Evolutionary conservation across 2,888 invertebrate species (phyloP), one percentile per base, ranked within the genome.

Genomic region (Pyrochroa serraticornis): DNA sequence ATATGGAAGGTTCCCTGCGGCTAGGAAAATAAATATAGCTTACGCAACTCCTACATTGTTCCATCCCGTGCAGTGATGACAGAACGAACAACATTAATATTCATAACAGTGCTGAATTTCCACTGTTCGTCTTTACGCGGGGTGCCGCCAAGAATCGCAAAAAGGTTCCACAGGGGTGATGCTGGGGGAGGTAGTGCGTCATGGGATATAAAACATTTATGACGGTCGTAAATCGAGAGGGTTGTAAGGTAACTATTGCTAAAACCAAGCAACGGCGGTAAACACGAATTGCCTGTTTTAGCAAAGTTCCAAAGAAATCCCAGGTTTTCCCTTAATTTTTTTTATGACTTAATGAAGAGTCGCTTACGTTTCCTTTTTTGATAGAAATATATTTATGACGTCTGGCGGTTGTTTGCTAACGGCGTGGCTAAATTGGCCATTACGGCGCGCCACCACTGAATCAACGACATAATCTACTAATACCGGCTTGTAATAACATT

Each of bases 381-480:
- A 22, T 22, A 22, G 22, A 22, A 22, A 22, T 5, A 22, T 22
- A 22, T 22, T 22, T 22, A 22, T 5, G 22, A 5, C 22, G 22
- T 22, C 22, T 22, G 22, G 22, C 5, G 5, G n/a, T n/a, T 22
- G 22, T 22, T 22, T 22, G 22, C 5, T 22, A 22, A 22, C 22
- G 22, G 22, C 22, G 22, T 22, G 22, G 32, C 70, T 60, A 70
- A 71, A 72, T 72, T 71, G 72, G 63, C 69, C 70, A 69, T 71
- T 69, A 71, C 69, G 67, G 68, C 64, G 68, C 66, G 65, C 62
- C 63, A 66, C 70, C 72, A 70, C 71, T 70, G 71, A 72, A 71
- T 71, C 71, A 72, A 67, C 69, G 65, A 60, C 65, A 59, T 72
- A 72, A 72, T 71, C 71, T 66, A 56, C 69, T 72, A 71, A 71